These are phyloP conservation scores for Epizoanthus stellaris DNA, from an alignment of 92 coral and sea anemone species.

Conservation along the genomic window DNA sequence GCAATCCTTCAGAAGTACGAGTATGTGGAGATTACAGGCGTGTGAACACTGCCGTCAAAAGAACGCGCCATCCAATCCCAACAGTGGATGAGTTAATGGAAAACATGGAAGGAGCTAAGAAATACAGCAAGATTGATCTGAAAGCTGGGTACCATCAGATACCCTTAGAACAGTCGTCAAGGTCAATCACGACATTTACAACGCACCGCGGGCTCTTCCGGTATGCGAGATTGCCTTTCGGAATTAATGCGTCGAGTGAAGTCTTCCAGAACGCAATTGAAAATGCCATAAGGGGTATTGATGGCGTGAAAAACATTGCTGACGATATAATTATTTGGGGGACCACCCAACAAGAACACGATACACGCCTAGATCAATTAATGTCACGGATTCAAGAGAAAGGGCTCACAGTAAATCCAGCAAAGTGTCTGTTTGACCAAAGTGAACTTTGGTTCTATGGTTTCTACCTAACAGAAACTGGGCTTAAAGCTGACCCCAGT, in stretches of 20 bases:
- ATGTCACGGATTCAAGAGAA: conserved; percentile 25
- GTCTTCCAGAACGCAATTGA: conserved; percentile 38
- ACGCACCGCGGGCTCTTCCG: conserved; percentile 12
- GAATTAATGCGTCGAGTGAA: conserved; percentile 38
- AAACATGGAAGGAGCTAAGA: too few relatives aligned
- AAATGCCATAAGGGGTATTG: conserved; percentile 11
- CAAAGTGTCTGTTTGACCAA: too few relatives aligned
- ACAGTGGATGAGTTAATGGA: too few relatives aligned
- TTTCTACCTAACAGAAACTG: background rate
- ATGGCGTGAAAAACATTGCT: conserved; percentile 27
- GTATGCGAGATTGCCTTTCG: conserved; percentile 14
- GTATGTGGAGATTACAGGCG: too few relatives aligned
- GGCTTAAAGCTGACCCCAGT: conserved; percentile 34
- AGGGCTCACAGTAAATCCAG: background rate
- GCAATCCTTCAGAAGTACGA: too few relatives aligned
- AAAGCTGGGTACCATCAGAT: too few relatives aligned
- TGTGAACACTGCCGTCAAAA: too few relatives aligned
- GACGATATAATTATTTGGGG: conserved; percentile 43
- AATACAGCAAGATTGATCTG: too few relatives aligned
- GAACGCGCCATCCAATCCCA: too few relatives aligned
- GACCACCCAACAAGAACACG: conserved; percentile 26
- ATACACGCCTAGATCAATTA: conserved; percentile 10
- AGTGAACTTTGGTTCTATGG: conserved; percentile 32
- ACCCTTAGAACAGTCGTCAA: too few relatives aligned
- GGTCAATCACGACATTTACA: conserved; percentile 5